phyloP scores from a whole-genome alignment of 2,113 vertebrate species.

The Leucosticte australis region DNA sequence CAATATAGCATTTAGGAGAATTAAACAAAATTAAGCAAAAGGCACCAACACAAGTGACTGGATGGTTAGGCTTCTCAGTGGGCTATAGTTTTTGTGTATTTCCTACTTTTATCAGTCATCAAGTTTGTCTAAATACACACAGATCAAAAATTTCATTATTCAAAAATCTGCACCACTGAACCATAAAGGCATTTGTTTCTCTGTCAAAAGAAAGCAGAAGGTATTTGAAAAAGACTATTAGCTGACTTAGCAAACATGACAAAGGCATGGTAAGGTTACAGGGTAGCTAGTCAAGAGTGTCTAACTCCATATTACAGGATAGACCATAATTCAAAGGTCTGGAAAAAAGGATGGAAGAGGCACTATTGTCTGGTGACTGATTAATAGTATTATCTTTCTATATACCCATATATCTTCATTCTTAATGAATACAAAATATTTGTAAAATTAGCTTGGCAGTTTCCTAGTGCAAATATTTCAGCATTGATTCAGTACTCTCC shows the following conservation, averaged over 20 bases:
- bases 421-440: background rate
- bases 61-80: background rate
- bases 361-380: background rate
- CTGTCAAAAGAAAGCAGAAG: background rate
- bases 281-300: background rate
- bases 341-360: background rate
- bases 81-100: background rate
- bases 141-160: background rate
- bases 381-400: background rate
- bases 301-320: background rate
- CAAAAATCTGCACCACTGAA: background rate
- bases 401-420: background rate
- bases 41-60: background rate
- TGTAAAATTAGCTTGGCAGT: background rate
- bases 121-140: background rate
- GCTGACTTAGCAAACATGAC: background rate
- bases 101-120: background rate
- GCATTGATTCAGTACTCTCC: background rate
- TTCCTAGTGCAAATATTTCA: background rate
- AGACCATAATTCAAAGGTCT: background rate
- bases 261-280: background rate
- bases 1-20: background rate
- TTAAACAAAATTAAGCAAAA: background rate
- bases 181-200: background rate
- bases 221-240: background rate